A percentile compares a stretch with the other conserved stretches of the same genome.
phyloP scores from a whole-genome alignment of 2,888 invertebrate genomes.

The Eubasilissa splendida region DNA sequence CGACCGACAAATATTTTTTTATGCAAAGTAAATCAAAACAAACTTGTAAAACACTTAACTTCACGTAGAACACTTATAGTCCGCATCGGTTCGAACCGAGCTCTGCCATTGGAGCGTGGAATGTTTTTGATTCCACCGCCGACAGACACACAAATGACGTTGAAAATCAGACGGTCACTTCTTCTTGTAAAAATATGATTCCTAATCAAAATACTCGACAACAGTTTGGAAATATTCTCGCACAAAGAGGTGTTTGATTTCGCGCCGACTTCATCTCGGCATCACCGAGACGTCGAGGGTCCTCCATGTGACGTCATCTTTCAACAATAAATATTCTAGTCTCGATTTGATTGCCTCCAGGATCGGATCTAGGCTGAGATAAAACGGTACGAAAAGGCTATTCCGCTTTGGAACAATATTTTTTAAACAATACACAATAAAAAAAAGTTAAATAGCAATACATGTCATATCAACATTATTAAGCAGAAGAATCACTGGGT shows the following conservation, averaged over 20 bases:
- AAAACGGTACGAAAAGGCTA: neutral
- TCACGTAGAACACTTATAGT: neutral
- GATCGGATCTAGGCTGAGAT: neutral
- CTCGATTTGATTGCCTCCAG: conserved; percentile 11
- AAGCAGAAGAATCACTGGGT: no score
- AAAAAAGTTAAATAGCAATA: no score
- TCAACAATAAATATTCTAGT: conserved; percentile 29
- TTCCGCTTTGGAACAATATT: no score
- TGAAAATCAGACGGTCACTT: conserved; percentile 30
- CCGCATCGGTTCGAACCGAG: neutral
- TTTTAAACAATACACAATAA: no score
- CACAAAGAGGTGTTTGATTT: conserved; percentile 50
- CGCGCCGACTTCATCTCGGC: conserved; percentile 23
- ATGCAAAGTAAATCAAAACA: conserved; percentile 19
- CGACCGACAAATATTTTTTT: conserved; percentile 21
- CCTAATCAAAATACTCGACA: conserved; percentile 38
- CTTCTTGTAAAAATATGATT: conserved; percentile 17
- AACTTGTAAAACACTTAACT: conserved; percentile 17
- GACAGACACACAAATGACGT: conserved; percentile 10
- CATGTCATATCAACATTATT: no score
- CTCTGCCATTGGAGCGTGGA: neutral
- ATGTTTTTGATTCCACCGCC: conserved; percentile 14
- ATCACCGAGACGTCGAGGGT: conserved; percentile 34
- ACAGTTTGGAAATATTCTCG: conserved; percentile 23
- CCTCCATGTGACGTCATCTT: conserved; percentile 52